Percentiles rank a stretch among this genome's conserved stretches.
phyloP scores from a whole-genome alignment of 2,888 invertebrate species.

The Pomacea canaliculata region DNA sequence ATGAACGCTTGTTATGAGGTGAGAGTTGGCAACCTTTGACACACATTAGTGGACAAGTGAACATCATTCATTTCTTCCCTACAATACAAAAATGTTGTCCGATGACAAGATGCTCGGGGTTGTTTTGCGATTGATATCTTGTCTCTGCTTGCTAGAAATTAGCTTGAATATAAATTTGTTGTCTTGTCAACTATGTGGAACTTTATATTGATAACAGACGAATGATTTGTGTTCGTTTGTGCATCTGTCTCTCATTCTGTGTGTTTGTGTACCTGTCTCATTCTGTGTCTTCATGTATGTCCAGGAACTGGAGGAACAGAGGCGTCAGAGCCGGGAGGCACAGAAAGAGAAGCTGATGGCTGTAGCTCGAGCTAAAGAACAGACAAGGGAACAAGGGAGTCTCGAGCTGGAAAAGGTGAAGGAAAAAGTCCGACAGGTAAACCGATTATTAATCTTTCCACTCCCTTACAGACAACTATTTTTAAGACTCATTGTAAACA shows the following conservation, averaged over 20 bases:
- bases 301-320: slow-evolving; percentile 64
- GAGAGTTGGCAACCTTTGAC: neutral
- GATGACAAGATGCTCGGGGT: too few species aligned
- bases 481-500: neutral
- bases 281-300: neutral
- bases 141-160: too few species aligned
- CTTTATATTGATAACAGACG: too few species aligned
- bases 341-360: slow-evolving; percentile 61
- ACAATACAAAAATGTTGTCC: too few species aligned
- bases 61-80: too few species aligned
- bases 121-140: too few species aligned
- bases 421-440: slow-evolving; percentile 55
- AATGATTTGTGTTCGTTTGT: too few species aligned
- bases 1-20: slow-evolving; percentile 40
- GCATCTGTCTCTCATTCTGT: too few species aligned
- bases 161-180: too few species aligned
- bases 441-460: neutral
- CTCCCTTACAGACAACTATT: neutral
- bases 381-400: slow-evolving; percentile 56
- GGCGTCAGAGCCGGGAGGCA: slow-evolving; percentile 49
- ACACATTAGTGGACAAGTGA: too few species aligned
- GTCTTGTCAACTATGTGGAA: too few species aligned
- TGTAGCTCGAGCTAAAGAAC: slow-evolving; percentile 60
- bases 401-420: slow-evolving; percentile 55
- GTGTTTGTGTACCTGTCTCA: too few species aligned